phyloP scores from a whole-genome alignment of 2,797 vertebrate species.

The Lycodopsis pacificus region DNA sequence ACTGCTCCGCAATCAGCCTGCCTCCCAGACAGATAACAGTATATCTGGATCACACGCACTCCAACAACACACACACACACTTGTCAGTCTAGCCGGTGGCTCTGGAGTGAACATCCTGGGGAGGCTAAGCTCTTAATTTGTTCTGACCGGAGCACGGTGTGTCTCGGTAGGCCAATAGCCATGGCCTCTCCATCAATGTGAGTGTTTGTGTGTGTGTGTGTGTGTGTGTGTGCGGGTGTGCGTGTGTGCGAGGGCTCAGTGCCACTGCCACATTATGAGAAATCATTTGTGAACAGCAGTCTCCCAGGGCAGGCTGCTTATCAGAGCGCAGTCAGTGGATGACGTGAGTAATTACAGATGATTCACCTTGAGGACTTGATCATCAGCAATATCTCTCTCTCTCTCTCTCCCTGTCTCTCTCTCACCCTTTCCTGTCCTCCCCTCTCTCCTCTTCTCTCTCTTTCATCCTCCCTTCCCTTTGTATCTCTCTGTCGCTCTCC shows the following conservation, averaged over 20 bases:
- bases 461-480: neutral
- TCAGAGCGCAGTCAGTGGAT: constrained; percentile 91
- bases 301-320: constrained; percentile 91
- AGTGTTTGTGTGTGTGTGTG: constrained; percentile 69
- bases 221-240: constrained; percentile 53
- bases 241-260: constrained; percentile 49
- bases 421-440: constrained; percentile 46
- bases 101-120: constrained; percentile 71
- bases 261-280: constrained; percentile 92
- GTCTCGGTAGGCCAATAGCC: constrained; percentile 82
- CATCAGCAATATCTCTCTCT: constrained; percentile 74
- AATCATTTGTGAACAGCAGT: constrained; percentile 93
- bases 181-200: constrained; percentile 90
- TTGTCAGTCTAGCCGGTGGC: constrained; percentile 57
- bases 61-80: constrained; percentile 23
- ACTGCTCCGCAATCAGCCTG: constrained; percentile 75
- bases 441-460: neutral
- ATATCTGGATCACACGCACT: constrained; percentile 73
- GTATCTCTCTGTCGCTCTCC: neutral
- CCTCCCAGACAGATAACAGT: constrained; percentile 79
- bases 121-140: constrained; percentile 85
- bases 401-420: constrained; percentile 55
- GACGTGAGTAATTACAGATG: constrained; percentile 97
- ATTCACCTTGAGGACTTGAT: constrained; percentile 95
- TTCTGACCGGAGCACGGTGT: constrained; percentile 82